Conservation (phyloP, 2,888 invertebrate species). For the Cephus pulcher region DNA sequence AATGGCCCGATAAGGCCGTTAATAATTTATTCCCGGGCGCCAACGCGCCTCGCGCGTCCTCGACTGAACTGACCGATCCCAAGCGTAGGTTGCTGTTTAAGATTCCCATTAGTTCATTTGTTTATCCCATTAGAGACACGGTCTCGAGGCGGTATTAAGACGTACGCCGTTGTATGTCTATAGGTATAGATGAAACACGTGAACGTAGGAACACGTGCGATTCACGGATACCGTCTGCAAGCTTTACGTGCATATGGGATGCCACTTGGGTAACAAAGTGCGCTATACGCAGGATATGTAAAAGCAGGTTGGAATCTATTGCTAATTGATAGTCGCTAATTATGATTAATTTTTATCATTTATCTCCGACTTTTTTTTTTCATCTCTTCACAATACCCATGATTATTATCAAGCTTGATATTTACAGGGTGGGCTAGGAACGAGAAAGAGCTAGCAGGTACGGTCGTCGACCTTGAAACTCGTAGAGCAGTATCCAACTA, state of each 20-base stretch:
- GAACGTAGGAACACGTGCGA: neutral
- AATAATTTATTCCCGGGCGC: neutral
- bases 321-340: neutral
- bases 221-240: neutral
- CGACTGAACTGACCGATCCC: slow-evolving; percentile 1
- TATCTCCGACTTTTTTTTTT: neutral
- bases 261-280: neutral
- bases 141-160: slow-evolving; percentile 37
- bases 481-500: neutral
- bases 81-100: slow-evolving; percentile 29
- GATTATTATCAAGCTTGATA: neutral
- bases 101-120: slow-evolving; percentile 40
- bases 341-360: neutral
- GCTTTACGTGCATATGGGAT: neutral
- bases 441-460: neutral
- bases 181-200: neutral
- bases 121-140: slow-evolving; percentile 37
- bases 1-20: neutral
- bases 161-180: neutral
- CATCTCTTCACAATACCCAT: neutral
- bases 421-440: neutral
- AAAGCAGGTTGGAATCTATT: neutral
- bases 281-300: neutral
- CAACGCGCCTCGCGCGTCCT: neutral
- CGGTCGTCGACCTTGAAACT: neutral